Conservation (phyloP, 2,888 invertebrate species). For the Mythimna ferrago region DNA sequence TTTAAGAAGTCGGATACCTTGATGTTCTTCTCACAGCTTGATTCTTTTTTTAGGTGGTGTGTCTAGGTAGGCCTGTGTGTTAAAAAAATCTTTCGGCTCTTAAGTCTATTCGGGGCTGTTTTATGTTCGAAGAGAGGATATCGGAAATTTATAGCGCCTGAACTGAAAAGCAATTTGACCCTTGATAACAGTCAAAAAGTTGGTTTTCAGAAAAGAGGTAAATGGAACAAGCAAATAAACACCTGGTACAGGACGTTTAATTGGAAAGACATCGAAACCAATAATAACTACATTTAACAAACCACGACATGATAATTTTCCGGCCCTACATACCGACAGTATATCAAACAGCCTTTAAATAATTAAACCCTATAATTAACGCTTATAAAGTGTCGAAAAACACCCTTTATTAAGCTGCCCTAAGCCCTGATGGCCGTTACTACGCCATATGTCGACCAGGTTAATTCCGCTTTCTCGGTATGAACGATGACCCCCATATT, state of each 20-base stretch:
- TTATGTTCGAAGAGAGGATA: too few relatives aligned
- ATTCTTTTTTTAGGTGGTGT: too few relatives aligned
- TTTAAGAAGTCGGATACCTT: too few relatives aligned
- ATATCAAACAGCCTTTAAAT: conserved; percentile 47
- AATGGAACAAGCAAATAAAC: background rate
- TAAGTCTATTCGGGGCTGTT: too few relatives aligned
- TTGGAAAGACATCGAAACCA: background rate
- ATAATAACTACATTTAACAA: background rate
- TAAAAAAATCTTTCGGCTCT: too few relatives aligned
- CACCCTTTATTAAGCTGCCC: conserved; percentile 66
- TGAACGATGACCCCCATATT: conserved; percentile 91
- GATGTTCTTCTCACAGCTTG: too few relatives aligned
- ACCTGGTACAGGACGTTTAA: background rate
- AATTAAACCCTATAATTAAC: conserved; percentile 57
- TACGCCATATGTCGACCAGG: conserved; percentile 82
- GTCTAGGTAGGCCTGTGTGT: too few relatives aligned
- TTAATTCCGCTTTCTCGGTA: conserved; percentile 82
- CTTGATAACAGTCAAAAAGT: too few relatives aligned
- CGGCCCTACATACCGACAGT: conserved; percentile 1
- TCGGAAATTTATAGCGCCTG: too few relatives aligned
- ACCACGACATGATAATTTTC: conserved; percentile 12
- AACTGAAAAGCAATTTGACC: too few relatives aligned
- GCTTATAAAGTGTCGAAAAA: conserved; percentile 56
- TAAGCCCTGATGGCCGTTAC: conserved; percentile 65
- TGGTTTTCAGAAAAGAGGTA: background rate